Conservation (phyloP, 2,113 vertebrate species). For the Blennius ocellaris region DNA sequence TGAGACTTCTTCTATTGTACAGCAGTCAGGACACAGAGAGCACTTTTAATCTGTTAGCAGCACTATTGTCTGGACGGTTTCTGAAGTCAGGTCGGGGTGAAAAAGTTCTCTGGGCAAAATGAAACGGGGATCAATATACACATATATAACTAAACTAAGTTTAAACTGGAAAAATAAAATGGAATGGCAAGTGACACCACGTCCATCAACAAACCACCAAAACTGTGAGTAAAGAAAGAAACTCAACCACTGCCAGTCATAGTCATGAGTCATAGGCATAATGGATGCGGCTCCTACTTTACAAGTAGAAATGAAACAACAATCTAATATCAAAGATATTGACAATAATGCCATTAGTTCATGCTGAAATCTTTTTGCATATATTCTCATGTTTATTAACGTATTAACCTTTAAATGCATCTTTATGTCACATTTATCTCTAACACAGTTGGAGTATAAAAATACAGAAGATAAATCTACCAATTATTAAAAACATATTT, state of each 20-base stretch:
- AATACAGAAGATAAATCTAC: too few relatives aligned
- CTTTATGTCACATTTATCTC: too few relatives aligned
- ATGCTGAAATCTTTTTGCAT: too few relatives aligned
- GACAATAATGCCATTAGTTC: too few relatives aligned
- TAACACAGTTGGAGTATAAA: too few relatives aligned
- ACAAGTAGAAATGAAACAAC: too few relatives aligned
- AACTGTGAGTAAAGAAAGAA: slow-evolving; percentile 15
- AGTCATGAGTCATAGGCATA: neutral
- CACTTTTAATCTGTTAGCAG: slow-evolving; percentile 39
- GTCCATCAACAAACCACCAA: neutral
- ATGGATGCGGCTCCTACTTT: neutral
- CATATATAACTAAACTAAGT: slow-evolving; percentile 9
- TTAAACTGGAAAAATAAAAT: slow-evolving; percentile 1
- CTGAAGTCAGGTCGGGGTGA: slow-evolving; percentile 33
- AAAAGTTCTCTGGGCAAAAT: slow-evolving; percentile 7
- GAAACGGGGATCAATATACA: slow-evolving; percentile 26
- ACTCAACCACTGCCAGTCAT: neutral
- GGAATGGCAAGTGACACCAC: neutral
- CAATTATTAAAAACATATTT: too few relatives aligned
- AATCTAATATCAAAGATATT: too few relatives aligned
- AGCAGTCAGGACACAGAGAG: slow-evolving; percentile 19
- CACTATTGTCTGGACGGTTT: slow-evolving; percentile 30
- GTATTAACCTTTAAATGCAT: too few relatives aligned
- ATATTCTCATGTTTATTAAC: too few relatives aligned
- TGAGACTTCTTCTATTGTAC: slow-evolving; percentile 1